Percentiles rank a stretch among this genome's conserved stretches.
phyloP scores from a whole-genome alignment of 2,113 vertebrate species.

The Anguilla japonica region DNA sequence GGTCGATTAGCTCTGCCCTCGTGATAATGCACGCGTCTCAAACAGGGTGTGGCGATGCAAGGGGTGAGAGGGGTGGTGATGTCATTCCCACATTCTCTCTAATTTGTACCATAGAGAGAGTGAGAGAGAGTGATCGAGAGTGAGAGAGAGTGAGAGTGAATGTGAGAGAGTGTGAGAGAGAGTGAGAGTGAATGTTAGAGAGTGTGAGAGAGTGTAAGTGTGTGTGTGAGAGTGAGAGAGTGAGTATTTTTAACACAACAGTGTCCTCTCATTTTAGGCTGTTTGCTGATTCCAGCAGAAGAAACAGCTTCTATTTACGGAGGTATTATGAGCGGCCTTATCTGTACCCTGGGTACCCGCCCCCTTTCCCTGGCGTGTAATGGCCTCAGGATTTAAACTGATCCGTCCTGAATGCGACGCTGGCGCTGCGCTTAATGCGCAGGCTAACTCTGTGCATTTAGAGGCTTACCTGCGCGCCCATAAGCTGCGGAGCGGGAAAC shows the following conservation, averaged over 20 bases:
- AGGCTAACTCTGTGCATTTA: slow-evolving; percentile 46
- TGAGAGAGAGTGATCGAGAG: too few species aligned
- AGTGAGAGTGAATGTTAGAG: too few species aligned
- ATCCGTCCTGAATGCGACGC: slow-evolving; percentile 41
- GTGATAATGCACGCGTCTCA: slow-evolving; percentile 12
- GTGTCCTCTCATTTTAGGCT: slow-evolving; percentile 49
- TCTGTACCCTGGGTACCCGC: neutral
- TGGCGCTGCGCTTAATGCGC: slow-evolving; percentile 23
- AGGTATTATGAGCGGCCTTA: neutral
- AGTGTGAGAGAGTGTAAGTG: too few species aligned
- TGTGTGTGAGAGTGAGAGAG: neutral
- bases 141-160: too few species aligned
- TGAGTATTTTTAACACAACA: slow-evolving; percentile 28
- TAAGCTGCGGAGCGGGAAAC: slow-evolving; percentile 42
- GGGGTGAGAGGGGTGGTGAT: slow-evolving; percentile 9
- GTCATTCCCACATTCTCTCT: slow-evolving; percentile 48
- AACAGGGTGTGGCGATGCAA: too few species aligned
- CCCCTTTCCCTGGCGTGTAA: slow-evolving; percentile 43
- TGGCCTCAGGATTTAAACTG: slow-evolving; percentile 40
- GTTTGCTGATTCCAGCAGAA: slow-evolving; percentile 43
- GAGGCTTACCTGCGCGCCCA: slow-evolving; percentile 45
- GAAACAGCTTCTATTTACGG: slow-evolving; percentile 48
- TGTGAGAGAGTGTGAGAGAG: too few species aligned
- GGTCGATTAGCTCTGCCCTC: slow-evolving; percentile 54
- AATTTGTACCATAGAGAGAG: slow-evolving; percentile 25